Evolutionary conservation across 2,797 vertebrate genomes (phyloP).

Genomic region (Microcaecilia unicolor): DNA sequence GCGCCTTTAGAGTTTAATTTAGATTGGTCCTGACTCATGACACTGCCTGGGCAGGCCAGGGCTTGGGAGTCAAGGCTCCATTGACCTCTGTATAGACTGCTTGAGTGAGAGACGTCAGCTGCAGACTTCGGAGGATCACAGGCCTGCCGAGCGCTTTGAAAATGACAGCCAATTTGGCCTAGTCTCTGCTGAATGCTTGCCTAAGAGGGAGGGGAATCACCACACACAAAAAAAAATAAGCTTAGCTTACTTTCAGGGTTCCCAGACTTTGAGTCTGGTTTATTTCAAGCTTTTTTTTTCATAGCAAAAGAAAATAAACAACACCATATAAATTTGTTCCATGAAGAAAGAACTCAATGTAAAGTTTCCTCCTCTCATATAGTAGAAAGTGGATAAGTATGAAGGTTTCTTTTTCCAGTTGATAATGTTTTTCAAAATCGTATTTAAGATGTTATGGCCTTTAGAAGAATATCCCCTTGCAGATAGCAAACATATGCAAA

Average conservation of each 20-base stretch:
- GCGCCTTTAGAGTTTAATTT: constrained; percentile 87
- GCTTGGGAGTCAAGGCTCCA: constrained; percentile 66
- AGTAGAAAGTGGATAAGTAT: too few relatives aligned
- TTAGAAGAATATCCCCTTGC: too few relatives aligned
- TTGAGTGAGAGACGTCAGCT: constrained; percentile 70
- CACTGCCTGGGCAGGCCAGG: constrained; percentile 62
- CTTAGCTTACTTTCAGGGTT: constrained; percentile 61
- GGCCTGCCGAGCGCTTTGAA: constrained; percentile 78
- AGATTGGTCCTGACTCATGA: constrained; percentile 73
- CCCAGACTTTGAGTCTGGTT: constrained; percentile 25
- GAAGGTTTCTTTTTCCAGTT: too few relatives aligned
- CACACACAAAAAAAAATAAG: constrained; percentile 84
- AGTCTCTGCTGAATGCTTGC: constrained; percentile 80
- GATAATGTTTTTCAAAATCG: too few relatives aligned
- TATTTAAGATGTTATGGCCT: too few relatives aligned
- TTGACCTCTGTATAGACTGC: constrained; percentile 72
- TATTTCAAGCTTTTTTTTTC: constrained; percentile 16
- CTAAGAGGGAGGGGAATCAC: constrained; percentile 68
- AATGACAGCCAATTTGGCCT: constrained; percentile 90
- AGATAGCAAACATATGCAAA: too few relatives aligned
- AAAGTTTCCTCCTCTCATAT: too few relatives aligned
- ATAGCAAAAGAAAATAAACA: too few relatives aligned
- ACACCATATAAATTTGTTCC: too few relatives aligned
- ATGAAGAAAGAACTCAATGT: too few relatives aligned
- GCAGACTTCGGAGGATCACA: constrained; percentile 71